Conservation (phyloP, 2,797 vertebrate species). For the Somateria mollissima region DNA sequence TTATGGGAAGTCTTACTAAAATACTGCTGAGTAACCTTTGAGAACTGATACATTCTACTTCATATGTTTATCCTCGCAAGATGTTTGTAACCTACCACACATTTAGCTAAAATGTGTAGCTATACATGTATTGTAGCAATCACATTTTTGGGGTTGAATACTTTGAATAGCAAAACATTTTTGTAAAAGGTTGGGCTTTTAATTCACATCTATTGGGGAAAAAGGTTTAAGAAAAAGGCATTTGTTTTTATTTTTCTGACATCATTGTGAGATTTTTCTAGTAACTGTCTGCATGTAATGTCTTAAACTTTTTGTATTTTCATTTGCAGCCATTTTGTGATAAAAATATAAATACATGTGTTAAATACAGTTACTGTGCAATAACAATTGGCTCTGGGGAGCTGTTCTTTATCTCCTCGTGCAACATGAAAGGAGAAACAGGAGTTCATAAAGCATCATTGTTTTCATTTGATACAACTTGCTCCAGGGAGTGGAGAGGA, state of each 20-base stretch:
- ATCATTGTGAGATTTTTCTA: not conserved
- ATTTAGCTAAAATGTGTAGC: not conserved
- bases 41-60: not conserved
- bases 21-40: not conserved
- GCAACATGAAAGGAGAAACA: constrained; percentile 60
- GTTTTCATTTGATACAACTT: constrained; percentile 65
- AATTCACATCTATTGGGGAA: not conserved
- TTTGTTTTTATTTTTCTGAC: not conserved
- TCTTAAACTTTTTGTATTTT: not conserved
- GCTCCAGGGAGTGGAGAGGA: constrained; percentile 57
- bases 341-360: not conserved
- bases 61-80: not conserved
- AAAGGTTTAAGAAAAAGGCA: not conserved
- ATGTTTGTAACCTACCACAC: not conserved
- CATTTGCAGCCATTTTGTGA: not conserved
- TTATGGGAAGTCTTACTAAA: not conserved
- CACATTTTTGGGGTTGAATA: not conserved
- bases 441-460: constrained; percentile 35
- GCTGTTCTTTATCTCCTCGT: constrained; percentile 34
- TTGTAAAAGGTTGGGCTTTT: not conserved
- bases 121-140: not conserved
- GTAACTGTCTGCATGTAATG: not conserved
- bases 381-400: constrained; percentile 16
- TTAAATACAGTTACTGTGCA: not conserved
- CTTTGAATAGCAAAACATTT: not conserved